Evolutionary conservation across 2,797 vertebrate species (phyloP).

Genomic region (Knipowitschia caucasica): DNA sequence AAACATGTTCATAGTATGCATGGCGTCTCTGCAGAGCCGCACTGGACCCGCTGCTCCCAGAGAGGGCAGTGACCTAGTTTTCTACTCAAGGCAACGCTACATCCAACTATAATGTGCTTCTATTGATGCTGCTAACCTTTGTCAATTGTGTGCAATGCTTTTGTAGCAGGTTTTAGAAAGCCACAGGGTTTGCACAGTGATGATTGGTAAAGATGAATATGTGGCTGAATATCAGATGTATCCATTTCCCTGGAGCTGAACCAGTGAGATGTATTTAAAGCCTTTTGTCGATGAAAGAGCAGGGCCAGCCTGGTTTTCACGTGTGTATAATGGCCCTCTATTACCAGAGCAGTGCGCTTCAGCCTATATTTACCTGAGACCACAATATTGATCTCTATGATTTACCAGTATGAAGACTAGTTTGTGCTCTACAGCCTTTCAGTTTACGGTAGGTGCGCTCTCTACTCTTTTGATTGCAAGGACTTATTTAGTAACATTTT

Average conservation of each 20-base stretch:
- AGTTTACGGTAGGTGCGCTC: too few relatives aligned
- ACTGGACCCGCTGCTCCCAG: slow-evolving; percentile 39
- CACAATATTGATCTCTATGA: not conserved
- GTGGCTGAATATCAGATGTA: not conserved
- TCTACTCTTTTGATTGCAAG: too few relatives aligned
- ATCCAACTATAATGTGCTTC: slow-evolving; percentile 52
- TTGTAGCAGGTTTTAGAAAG: slow-evolving; percentile 11
- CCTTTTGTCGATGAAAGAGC: slow-evolving; percentile 2
- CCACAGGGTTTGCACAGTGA: slow-evolving; percentile 5
- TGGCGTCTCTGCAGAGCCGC: slow-evolving; percentile 38
- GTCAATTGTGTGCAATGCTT: slow-evolving; percentile 8
- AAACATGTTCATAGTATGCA: slow-evolving; percentile 23
- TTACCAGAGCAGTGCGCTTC: slow-evolving; percentile 14
- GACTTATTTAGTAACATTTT: too few relatives aligned
- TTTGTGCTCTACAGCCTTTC: not conserved
- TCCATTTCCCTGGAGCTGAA: slow-evolving; percentile 15
- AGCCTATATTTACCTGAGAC: slow-evolving; percentile 5
- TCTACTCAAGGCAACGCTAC: slow-evolving; percentile 47
- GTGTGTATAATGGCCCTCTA: slow-evolving; percentile 21
- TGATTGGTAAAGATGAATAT: slow-evolving; percentile 12
- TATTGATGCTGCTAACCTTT: slow-evolving; percentile 33
- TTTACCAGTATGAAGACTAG: not conserved
- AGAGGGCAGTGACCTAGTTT: slow-evolving; percentile 67
- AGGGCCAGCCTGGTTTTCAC: slow-evolving; percentile 14
- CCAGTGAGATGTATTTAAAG: slow-evolving; percentile 23